Conservation (phyloP, 1,140 invertebrate genomes). For the Euglossa dilemma region DNA sequence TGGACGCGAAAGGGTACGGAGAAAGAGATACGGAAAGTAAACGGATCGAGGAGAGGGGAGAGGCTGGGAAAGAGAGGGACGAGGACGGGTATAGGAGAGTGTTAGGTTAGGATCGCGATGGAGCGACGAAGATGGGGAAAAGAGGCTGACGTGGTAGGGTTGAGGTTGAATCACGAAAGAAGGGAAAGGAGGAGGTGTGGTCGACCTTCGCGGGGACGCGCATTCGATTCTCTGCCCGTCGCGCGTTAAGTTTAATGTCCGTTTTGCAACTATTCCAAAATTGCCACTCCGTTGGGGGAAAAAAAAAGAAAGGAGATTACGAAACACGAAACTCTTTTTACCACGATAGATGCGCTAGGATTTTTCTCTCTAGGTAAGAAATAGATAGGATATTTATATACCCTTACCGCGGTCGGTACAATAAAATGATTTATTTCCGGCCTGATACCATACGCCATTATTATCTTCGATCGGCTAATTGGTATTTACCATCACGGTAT, state of each 20-base stretch:
- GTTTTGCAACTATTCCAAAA: slow-evolving; percentile 16
- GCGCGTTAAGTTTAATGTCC: slow-evolving; percentile 31
- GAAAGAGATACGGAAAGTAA: slow-evolving; percentile 18
- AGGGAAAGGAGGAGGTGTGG: slow-evolving; percentile 65
- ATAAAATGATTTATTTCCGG: slow-evolving; percentile 8
- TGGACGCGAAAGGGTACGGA: not conserved
- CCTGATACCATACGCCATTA: not conserved
- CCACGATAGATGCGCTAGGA: not conserved
- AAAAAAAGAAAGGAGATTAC: not conserved
- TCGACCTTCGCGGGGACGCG: slow-evolving; percentile 75
- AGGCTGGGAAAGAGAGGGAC: not conserved
- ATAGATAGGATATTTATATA: not conserved
- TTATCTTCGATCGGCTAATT: slow-evolving; percentile 11
- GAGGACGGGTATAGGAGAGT: slow-evolving; percentile 51
- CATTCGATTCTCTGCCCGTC: slow-evolving; percentile 9
- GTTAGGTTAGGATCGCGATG: slow-evolving; percentile 51
- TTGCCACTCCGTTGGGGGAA: too few relatives aligned
- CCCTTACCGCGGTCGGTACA: not conserved
- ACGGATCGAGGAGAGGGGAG: slow-evolving; percentile 44
- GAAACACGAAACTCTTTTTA: too few relatives aligned
- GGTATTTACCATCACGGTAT: not conserved
- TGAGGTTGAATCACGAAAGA: slow-evolving; percentile 57
- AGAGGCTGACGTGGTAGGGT: slow-evolving; percentile 1
- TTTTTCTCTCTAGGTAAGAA: not conserved
- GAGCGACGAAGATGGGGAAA: slow-evolving; percentile 38